Conservation (phyloP, 2,113 vertebrate genomes). For the Bufo gargarizans region DNA sequence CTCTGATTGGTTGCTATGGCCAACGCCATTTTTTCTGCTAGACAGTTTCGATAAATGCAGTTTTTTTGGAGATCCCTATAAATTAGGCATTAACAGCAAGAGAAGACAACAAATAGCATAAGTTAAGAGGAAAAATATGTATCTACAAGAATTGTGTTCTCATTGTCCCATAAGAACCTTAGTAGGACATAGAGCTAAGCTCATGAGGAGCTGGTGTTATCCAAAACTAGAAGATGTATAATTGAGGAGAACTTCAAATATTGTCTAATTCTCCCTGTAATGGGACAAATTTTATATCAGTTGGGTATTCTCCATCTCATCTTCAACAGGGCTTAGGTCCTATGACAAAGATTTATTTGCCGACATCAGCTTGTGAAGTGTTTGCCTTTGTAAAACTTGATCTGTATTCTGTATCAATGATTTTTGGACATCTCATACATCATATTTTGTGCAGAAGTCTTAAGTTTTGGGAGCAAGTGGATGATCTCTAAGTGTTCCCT, state of each 20-base stretch:
- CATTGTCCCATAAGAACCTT: background rate
- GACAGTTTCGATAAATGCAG: no score
- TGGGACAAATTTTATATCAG: background rate
- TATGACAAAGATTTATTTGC: background rate
- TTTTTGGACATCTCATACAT: conserved; percentile 6
- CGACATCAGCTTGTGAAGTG: conserved; percentile 10
- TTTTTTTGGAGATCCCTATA: no score
- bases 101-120: no score
- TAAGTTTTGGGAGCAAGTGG: background rate
- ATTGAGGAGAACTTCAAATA: background rate
- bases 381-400: conserved; percentile 28
- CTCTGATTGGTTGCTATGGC: no score
- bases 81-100: no score
- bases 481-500: background rate
- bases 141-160: background rate
- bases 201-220: background rate
- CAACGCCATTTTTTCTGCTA: no score
- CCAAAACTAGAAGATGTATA: background rate
- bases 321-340: background rate
- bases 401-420: conserved; percentile 5
- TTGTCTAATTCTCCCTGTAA: background rate
- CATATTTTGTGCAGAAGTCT: conserved; percentile 22
- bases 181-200: no score
- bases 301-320: background rate
- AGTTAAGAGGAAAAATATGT: background rate